phyloP scores from a whole-genome alignment of 2,797 vertebrate species.

The Telmatherina bonti region DNA sequence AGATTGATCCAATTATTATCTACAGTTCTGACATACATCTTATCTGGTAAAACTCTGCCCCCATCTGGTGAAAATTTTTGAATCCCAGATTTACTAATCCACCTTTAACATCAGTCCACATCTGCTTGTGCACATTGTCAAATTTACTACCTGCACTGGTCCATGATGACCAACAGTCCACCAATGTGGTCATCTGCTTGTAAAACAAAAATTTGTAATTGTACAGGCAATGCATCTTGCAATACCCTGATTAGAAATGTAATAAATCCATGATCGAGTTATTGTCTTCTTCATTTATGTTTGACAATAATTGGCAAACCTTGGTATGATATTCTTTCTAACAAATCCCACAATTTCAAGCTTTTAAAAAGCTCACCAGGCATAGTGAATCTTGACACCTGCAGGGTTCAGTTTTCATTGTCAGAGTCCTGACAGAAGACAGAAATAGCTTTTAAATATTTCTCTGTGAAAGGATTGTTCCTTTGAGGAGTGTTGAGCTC shows the following conservation, averaged over 20 bases:
- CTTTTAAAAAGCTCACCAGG: constrained; percentile 2
- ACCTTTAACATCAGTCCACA: background rate
- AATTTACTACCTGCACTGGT: background rate
- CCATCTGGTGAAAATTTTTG: too few relatives aligned
- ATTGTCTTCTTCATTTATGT: background rate
- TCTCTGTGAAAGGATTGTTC: constrained; percentile 47
- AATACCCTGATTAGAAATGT: too few relatives aligned
- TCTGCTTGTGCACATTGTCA: background rate
- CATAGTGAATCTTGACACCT: constrained; percentile 14
- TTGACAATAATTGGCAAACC: background rate
- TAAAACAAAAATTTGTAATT: too few relatives aligned
- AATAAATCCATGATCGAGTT: too few relatives aligned
- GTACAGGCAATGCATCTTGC: background rate
- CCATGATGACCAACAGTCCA: background rate
- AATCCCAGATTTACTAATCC: too few relatives aligned
- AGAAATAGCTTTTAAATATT: constrained; percentile 60
- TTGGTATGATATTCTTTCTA: background rate
- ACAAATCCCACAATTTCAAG: background rate
- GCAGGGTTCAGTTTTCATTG: constrained; percentile 23
- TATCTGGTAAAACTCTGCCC: too few relatives aligned
- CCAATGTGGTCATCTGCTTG: background rate
- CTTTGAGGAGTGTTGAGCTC: constrained; percentile 43
- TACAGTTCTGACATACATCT: too few relatives aligned
- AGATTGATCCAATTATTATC: too few relatives aligned
- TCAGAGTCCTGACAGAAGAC: constrained; percentile 16